Percentiles rank a stretch among this genome's conserved stretches.
Evolutionary conservation across 2,113 vertebrate genomes (phyloP).

Genomic region (Gambusia holbrooki): DNA sequence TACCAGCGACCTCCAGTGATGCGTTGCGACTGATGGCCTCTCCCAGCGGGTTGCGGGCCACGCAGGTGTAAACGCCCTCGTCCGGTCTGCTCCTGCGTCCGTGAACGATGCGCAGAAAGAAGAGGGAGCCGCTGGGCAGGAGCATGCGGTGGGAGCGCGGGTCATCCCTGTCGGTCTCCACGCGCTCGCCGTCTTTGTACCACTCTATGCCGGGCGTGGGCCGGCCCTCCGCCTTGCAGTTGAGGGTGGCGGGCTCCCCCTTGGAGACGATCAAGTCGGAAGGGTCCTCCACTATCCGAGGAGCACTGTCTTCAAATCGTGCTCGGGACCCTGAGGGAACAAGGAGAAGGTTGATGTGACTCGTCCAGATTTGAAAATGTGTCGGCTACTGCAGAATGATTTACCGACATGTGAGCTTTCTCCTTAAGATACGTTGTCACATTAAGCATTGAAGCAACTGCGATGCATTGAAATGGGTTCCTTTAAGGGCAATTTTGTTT

Average conservation of each 20-base stretch:
- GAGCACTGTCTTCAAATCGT: constrained; percentile 84
- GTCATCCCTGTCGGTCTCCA: constrained; percentile 95
- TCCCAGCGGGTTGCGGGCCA: constrained; percentile 95
- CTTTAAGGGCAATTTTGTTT: too few species aligned
- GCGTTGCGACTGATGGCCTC: constrained; percentile 94
- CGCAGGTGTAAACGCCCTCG: constrained; percentile 92
- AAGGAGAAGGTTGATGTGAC: constrained; percentile 22
- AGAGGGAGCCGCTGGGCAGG: constrained; percentile 95
- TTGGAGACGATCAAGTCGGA: constrained; percentile 81
- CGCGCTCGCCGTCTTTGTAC: constrained; percentile 94
- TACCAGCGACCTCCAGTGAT: constrained; percentile 95
- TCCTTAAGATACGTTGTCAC: too few species aligned
- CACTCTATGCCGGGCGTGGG: constrained; percentile 84
- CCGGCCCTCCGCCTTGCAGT: constrained; percentile 81
- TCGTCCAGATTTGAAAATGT: neutral
- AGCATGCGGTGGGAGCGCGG: constrained; percentile 96
- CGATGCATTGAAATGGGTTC: too few species aligned
- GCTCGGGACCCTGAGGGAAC: constrained; percentile 70
- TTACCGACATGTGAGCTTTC: too few species aligned
- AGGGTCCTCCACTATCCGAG: constrained; percentile 84
- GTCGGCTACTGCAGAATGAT: too few species aligned
- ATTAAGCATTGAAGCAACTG: too few species aligned
- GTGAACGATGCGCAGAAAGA: constrained; percentile 96
- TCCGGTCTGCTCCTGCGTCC: constrained; percentile 94
- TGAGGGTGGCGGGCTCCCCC: constrained; percentile 82